Conservation (phyloP, 1,140 invertebrate genomes). For the Chironomus tepperi region DNA sequence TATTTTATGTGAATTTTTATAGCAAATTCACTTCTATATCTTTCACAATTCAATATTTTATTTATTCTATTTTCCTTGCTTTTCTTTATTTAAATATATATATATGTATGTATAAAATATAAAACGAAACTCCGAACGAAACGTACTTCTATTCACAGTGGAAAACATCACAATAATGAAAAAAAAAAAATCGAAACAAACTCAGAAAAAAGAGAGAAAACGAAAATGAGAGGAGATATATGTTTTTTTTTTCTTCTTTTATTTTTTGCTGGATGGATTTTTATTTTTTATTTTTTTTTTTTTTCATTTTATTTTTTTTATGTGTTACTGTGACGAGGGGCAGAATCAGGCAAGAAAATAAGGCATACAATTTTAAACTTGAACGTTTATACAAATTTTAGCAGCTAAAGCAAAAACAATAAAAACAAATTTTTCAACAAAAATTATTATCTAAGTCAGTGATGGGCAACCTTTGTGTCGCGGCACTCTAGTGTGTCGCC, state of each 20-base stretch:
- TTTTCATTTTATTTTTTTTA: not conserved
- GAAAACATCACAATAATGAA: conserved; percentile 23
- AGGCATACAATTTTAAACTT: no score
- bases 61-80: not conserved
- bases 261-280: not conserved
- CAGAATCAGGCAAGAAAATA: not conserved
- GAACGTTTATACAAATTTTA: no score
- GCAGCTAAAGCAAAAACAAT: no score
- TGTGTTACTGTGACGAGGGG: not conserved
- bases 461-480: no score
- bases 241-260: not conserved
- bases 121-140: not conserved
- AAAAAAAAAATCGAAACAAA: conserved; percentile 21
- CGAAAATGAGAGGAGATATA: conserved; percentile 13
- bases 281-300: not conserved
- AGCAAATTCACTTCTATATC: no score
- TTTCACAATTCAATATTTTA: not conserved
- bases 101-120: not conserved
- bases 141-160: not conserved
- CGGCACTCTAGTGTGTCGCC: no score
- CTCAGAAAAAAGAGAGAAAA: conserved; percentile 6
- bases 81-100: not conserved
- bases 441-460: no score
- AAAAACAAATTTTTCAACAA: no score
- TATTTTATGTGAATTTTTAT: not conserved